A percentile compares a stretch with the other conserved stretches of the same genome.
phyloP scores from a whole-genome alignment of 2,113 vertebrate genomes.

The Oncorhynchus gorbuscha region DNA sequence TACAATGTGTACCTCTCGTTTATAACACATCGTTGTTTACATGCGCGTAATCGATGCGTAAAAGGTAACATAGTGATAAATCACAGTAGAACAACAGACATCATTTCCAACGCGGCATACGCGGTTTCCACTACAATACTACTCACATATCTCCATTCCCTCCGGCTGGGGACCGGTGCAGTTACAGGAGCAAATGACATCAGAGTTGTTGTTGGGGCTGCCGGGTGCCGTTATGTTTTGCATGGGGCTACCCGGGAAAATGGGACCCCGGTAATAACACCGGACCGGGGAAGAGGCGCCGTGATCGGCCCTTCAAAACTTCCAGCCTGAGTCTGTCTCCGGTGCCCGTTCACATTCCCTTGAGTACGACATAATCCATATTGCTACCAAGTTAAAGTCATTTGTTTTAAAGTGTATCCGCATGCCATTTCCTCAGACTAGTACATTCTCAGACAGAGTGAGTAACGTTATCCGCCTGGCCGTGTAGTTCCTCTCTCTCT shows the following conservation, averaged over 20 bases:
- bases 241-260: constrained; percentile 74
- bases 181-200: constrained; percentile 85
- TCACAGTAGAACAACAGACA: not conserved
- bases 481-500: constrained; percentile 35
- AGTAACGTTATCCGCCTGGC: too few species aligned
- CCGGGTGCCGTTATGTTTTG: constrained; percentile 77
- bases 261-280: constrained; percentile 73
- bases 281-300: constrained; percentile 45
- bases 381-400: not conserved
- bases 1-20: too few species aligned
- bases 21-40: too few species aligned
- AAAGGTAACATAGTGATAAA: not conserved
- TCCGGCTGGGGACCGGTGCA: constrained; percentile 78
- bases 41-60: not conserved
- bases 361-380: constrained; percentile 59
- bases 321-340: constrained; percentile 59
- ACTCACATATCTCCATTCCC: constrained; percentile 84
- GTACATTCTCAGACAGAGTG: constrained; percentile 37
- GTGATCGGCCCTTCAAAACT: constrained; percentile 68
- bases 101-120: not conserved
- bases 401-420: constrained; percentile 1
- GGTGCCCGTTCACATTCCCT: not conserved
- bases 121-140: constrained; percentile 5
- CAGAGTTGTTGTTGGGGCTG: constrained; percentile 76
- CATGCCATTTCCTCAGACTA: constrained; percentile 37